Conservation (phyloP, 2,888 invertebrate species). For the Tromatobia lineatoria region DNA sequence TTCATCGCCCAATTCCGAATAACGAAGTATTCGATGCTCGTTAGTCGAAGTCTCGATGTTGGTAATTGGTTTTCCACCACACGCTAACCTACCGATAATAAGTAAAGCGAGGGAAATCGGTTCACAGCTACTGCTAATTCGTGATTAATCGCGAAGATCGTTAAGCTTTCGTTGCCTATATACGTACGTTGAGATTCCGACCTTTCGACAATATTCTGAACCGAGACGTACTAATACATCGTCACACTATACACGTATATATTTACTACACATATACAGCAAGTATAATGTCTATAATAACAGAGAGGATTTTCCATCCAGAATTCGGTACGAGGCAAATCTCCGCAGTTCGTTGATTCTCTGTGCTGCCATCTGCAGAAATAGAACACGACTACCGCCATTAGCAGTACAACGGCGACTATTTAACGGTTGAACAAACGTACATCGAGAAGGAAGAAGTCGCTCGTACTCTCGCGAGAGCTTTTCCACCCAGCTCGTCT, state of each 20-base stretch:
- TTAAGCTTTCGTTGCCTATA: constrained; percentile 51
- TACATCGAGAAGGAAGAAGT: constrained; percentile 42
- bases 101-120: constrained; percentile 52
- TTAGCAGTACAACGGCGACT: constrained; percentile 51
- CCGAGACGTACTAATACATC: background rate
- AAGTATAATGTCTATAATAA: constrained; percentile 26
- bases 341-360: constrained; percentile 2
- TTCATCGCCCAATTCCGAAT: constrained; percentile 16
- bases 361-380: background rate
- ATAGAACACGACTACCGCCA: constrained; percentile 8
- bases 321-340: constrained; percentile 46
- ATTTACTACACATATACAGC: background rate
- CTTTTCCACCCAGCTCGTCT: constrained; percentile 70
- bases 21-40: constrained; percentile 35
- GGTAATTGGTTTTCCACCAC: constrained; percentile 44
- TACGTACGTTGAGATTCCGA: constrained; percentile 34
- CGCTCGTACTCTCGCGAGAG: constrained; percentile 1
- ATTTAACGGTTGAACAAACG: constrained; percentile 63
- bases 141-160: constrained; percentile 66
- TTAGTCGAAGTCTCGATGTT: constrained; percentile 9
- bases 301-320: constrained; percentile 53
- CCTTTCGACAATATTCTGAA: constrained; percentile 35
- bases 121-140: constrained; percentile 53
- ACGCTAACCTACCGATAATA: constrained; percentile 31
- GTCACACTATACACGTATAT: constrained; percentile 5